A percentile compares a stretch with the other conserved stretches of the same genome.
phyloP scores from a whole-genome alignment of 2,113 vertebrate genomes.

The Bubo blakistoni region DNA sequence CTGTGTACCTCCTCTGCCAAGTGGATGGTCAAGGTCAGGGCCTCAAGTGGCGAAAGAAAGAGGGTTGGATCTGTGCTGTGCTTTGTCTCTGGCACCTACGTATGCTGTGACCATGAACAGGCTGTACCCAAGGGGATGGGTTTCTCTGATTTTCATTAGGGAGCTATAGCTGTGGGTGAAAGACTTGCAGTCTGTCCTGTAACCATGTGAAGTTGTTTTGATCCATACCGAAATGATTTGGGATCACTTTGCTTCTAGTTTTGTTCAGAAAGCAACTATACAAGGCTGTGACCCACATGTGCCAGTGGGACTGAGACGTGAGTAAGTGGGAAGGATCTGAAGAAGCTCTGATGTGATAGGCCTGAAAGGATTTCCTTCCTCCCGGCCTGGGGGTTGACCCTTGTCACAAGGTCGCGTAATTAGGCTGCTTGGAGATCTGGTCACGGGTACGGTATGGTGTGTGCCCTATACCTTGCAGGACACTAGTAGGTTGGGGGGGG shows the following conservation, averaged over 20 bases:
- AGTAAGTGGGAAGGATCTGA: not conserved
- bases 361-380: not conserved
- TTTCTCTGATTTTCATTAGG: not conserved
- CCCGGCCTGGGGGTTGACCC: not conserved
- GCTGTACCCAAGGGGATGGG: not conserved
- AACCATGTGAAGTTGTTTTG: not conserved
- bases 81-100: not conserved
- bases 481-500: not conserved
- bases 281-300: not conserved
- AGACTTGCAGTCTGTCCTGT: not conserved
- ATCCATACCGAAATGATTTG: not conserved
- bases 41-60: not conserved
- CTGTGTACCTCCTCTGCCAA: not conserved
- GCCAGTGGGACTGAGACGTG: not conserved
- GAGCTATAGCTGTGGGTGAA: not conserved
- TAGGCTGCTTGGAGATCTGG: not conserved
- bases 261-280: not conserved
- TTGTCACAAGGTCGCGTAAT: not conserved
- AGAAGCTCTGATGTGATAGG: not conserved
- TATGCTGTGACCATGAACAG: not conserved
- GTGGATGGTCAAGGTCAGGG: not conserved
- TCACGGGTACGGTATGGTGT: accelerated
- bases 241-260: not conserved
- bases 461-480: not conserved
- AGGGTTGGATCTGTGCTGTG: not conserved